Evolutionary conservation across 2,113 vertebrate genomes (phyloP).

Genomic region (Erythrocercus mccallii): DNA sequence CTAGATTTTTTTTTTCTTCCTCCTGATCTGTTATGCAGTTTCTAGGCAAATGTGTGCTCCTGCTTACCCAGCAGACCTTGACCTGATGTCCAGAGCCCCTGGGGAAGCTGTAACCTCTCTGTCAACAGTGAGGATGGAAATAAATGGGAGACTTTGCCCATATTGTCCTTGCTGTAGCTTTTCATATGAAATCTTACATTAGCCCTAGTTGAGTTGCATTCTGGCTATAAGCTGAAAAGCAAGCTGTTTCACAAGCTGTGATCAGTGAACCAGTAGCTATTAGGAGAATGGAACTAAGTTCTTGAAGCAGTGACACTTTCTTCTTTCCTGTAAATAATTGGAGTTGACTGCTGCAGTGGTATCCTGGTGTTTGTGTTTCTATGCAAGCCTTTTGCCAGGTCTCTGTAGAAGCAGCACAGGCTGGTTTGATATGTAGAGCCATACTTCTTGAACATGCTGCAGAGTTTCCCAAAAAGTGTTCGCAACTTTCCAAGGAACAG

Average conservation of each 20-base stretch:
- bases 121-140: neutral
- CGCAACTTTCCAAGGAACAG: neutral
- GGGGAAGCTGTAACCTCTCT: neutral
- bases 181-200: neutral
- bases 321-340: neutral
- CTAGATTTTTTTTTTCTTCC: neutral
- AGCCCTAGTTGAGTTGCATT: neutral
- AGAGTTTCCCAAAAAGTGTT: neutral
- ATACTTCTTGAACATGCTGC: neutral
- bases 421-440: neutral
- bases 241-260: constrained; percentile 17
- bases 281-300: neutral
- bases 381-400: neutral
- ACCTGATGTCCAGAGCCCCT: neutral
- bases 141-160: neutral
- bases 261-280: neutral
- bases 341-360: neutral
- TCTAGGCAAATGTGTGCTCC: neutral
- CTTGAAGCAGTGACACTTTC: neutral
- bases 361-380: neutral
- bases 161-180: neutral
- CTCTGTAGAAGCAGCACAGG: neutral
- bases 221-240: neutral
- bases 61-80: neutral
- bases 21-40: neutral